phyloP scores from a whole-genome alignment of 2,888 invertebrate species.

The Trilocha varians region DNA sequence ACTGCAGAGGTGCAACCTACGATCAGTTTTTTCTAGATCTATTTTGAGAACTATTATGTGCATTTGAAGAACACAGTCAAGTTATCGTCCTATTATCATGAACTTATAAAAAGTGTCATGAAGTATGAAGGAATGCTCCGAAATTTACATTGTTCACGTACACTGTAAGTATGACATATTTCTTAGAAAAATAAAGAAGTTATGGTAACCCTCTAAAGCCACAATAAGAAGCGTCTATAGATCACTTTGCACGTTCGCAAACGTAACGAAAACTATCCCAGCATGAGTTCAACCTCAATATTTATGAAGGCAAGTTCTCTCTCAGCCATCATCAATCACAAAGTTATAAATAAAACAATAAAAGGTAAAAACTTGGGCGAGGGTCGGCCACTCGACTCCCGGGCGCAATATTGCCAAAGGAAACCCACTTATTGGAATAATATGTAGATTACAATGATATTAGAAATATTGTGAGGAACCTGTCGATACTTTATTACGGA shows the following conservation, averaged over 20 bases:
- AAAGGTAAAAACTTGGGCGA: conserved; percentile 67
- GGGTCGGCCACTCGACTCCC: conserved; percentile 54
- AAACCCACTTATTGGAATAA: conserved; percentile 71
- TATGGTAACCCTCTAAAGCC: neutral
- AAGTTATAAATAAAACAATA: conserved; percentile 75
- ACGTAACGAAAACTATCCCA: conserved; percentile 24
- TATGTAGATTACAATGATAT: conserved; percentile 69
- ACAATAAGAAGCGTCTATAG: conserved; percentile 5
- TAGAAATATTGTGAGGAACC: conserved; percentile 52
- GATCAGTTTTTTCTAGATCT: no score
- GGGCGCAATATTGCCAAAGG: conserved; percentile 55
- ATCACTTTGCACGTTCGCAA: conserved; percentile 1
- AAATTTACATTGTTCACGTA: no score
- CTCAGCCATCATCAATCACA: conserved; percentile 70
- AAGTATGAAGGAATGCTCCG: no score
- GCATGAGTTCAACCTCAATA: conserved; percentile 60
- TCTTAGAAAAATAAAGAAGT: no score
- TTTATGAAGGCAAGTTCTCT: conserved; percentile 65
- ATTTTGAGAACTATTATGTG: no score
- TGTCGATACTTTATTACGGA: conserved; percentile 45
- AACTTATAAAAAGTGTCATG: no score
- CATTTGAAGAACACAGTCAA: no score
- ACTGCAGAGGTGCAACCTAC: no score
- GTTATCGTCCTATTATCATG: no score
- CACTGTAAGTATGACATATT: no score